Base-by-base conservation (phyloP, 1,140 invertebrate species). In the Euglossa dilemma region DNA sequence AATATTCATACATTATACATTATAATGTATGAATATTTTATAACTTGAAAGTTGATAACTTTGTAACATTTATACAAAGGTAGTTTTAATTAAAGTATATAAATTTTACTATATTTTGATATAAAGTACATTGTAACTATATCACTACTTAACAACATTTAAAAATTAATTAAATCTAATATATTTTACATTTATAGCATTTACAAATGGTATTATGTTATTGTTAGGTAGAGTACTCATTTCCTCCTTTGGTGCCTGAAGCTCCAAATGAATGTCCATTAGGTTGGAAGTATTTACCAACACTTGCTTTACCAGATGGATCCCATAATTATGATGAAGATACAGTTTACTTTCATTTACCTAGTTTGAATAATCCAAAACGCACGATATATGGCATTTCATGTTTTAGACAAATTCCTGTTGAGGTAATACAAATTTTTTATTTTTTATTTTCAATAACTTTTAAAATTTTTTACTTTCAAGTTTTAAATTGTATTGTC, bases 251-350 rank as follows among this genome's bases (percentile, higher is more conserved):
- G 52, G 95, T 97, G 56, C 95, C 96, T 78, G 97, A 96, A 45
- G 95, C 96, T 25, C 97, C 97, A 66, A 96, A 97, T 90, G 98
- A 98, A 89, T 96, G 98, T 80, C 98, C 99, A 12, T 93, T 97
- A 54, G 97, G 97, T 79, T 99, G 99, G 99, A 97, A 98, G 90
- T 98, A 99, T 94, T 95, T 99, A 52, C 98, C 99, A 67, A 98
- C 98, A 0, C 93, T 99, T 43, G 98, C 98, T 0, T 94, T 99
- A 83, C 99, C 99, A 43, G 99, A 99, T 96, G 99, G 99, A 70
- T 99, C 99, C 45, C 99, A 99, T 92, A 99, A 99, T 95, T 99
- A 97, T 94, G 96, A 97, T 80, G 97, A 98, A 93, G 99, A 99
- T 92, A 99, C 98, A 1, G 98, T 99, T 75, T 99, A 97, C 95